phyloP scores from a whole-genome alignment of 2,113 vertebrate genomes.

The Ceyx melanurus region DNA sequence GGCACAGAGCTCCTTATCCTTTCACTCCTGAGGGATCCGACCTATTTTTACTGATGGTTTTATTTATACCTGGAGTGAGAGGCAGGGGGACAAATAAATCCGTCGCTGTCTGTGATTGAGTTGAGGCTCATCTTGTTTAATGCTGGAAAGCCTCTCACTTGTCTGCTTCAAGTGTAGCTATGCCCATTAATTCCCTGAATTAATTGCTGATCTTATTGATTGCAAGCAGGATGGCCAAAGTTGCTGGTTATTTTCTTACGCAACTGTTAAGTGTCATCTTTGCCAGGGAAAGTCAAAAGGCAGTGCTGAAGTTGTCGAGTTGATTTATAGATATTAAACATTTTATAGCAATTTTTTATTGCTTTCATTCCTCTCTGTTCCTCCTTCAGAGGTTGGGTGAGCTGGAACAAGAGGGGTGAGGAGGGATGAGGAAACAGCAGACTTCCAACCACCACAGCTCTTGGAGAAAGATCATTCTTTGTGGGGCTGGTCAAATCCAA shows the following conservation, averaged over 20 bases:
- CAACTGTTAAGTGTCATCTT: neutral
- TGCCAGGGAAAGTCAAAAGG: neutral
- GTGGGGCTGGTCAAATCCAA: neutral
- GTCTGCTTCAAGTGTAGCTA: neutral
- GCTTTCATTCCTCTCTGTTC: neutral
- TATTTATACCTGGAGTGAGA: neutral
- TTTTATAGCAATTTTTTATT: slow-evolving; percentile 16
- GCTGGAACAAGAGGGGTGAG: neutral
- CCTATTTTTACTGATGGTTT: neutral
- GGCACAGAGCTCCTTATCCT: neutral
- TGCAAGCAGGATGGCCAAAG: neutral
- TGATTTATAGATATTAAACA: slow-evolving; percentile 36
- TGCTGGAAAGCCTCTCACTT: neutral
- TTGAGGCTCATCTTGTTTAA: neutral
- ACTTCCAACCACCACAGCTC: neutral
- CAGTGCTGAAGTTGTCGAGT: neutral
- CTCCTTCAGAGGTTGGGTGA: neutral
- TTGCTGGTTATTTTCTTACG: neutral
- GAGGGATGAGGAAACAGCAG: neutral
- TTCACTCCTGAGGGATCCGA: neutral
- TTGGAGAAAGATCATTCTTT: neutral
- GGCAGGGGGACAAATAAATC: neutral
- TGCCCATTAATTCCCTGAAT: neutral
- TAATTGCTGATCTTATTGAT: neutral
- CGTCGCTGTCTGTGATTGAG: fast-evolving